phyloP scores from a whole-genome alignment of 2,888 invertebrate species.

The Drosophila birchii region DNA sequence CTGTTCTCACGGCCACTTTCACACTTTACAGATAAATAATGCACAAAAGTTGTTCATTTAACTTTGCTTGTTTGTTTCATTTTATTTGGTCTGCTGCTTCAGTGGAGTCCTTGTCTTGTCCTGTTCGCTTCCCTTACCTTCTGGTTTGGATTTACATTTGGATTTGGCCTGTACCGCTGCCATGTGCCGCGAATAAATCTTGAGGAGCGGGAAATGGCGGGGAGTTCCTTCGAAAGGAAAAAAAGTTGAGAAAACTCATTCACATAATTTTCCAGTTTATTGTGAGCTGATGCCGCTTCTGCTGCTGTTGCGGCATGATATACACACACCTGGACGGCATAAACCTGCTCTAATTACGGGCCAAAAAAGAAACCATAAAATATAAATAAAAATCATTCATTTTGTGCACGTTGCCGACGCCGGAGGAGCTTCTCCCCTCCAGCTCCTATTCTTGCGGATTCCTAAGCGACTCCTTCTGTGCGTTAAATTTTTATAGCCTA shows the following conservation, averaged over 20 bases:
- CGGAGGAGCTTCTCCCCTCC: slow-evolving; percentile 39
- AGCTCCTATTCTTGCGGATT: slow-evolving; percentile 46
- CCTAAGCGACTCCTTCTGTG: slow-evolving; percentile 60
- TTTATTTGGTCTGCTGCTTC: slow-evolving; percentile 50
- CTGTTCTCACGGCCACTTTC: slow-evolving; percentile 53
- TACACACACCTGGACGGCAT: slow-evolving; percentile 76
- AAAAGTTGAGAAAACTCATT: slow-evolving; percentile 79
- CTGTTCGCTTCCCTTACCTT: slow-evolving; percentile 28
- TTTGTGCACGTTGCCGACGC: slow-evolving; percentile 54
- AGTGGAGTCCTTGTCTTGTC: slow-evolving; percentile 31
- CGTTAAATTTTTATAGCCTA: slow-evolving; percentile 78
- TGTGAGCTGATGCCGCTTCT: slow-evolving; percentile 48
- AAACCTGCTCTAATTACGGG: slow-evolving; percentile 77
- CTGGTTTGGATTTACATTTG: slow-evolving; percentile 43
- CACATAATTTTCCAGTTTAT: slow-evolving; percentile 80
- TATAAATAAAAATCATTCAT: slow-evolving; percentile 81
- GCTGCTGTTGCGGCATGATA: slow-evolving; percentile 52
- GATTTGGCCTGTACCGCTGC: slow-evolving; percentile 59
- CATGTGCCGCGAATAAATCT: slow-evolving; percentile 79
- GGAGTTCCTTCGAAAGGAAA: slow-evolving; percentile 5
- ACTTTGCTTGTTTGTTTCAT: slow-evolving; percentile 76
- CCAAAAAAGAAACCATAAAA: slow-evolving; percentile 65
- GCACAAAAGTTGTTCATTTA: slow-evolving; percentile 79
- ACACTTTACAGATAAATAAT: slow-evolving; percentile 74
- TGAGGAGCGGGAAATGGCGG: slow-evolving; percentile 40